Base-by-base conservation (phyloP, 2,797 vertebrate species). In the Salmo trutta region DNA sequence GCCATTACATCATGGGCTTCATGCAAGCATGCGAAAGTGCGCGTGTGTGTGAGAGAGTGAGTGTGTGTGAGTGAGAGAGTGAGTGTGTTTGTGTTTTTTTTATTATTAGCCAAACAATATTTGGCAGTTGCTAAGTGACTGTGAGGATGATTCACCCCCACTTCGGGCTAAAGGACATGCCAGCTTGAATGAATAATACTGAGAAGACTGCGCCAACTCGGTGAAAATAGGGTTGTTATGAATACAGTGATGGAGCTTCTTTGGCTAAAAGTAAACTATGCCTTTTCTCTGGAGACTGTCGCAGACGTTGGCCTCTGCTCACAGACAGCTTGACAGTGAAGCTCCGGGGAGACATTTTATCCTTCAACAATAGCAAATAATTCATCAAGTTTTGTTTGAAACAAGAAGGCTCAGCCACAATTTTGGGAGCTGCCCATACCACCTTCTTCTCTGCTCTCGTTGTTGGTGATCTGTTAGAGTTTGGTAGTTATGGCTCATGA, bases 101-200 rank as follows among this genome's bases (percentile, higher is more conserved):
- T 80, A 27, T 87, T 79, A 21, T 67, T 83, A 85, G 73, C 82
- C 82, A 86, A 89, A 88, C 88, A 94, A 92, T 93, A 93, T 94
- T 94, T 93, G 88, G 83, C 85, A 78, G 92, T 93, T 94, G 92
- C 93, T 92, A 90, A 89, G 93, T 90, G 90, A 93, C 92, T 64
- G 27, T 76, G 83, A 82, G 85, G 86, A 89, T 93, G 91, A 93
- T 81, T 94, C 90, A 92, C 79, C 81, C 31, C 76, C 77, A 86
- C 82, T 85, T 85, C 80, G 71, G 87, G 84, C 83, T 12, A 75
- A 84, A 84, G 85, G 83, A 88, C 87, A 86, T 89, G 89, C 86
- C 91, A 87, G 81, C 88, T 81, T 79, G 82, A 88, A 83, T 91
- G 85, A 90, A 91, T 90, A 90, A 93, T 88, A 84, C 86, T 80